Conservation (phyloP, 2,113 vertebrate genomes). For the Caretta caretta region DNA sequence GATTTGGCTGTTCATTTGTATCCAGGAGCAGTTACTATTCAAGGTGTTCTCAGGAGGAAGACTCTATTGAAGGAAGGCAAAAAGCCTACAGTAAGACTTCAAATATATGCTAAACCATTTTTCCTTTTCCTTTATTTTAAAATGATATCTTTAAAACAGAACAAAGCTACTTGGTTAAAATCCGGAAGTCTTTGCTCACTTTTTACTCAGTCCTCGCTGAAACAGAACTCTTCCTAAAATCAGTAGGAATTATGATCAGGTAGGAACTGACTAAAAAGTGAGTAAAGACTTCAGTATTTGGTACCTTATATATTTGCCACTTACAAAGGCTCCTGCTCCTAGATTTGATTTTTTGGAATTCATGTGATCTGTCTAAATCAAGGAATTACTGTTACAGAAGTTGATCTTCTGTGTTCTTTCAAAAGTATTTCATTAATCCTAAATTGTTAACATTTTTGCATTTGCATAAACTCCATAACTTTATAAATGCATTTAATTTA, state of each 20-base stretch:
- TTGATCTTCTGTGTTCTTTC: not conserved
- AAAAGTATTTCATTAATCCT: not conserved
- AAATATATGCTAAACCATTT: not conserved
- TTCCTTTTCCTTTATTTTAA: slow-evolving; percentile 14
- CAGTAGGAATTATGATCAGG: not conserved
- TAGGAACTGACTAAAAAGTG: not conserved
- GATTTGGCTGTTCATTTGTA: slow-evolving; percentile 97
- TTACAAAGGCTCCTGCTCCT: not conserved
- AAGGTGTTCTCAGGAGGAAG: slow-evolving; percentile 96
- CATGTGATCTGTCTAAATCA: not conserved
- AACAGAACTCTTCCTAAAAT: not conserved
- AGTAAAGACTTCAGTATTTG: not conserved
- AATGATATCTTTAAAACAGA: not conserved
- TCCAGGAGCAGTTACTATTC: slow-evolving; percentile 94
- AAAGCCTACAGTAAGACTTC: slow-evolving; percentile 93
- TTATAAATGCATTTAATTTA: not conserved
- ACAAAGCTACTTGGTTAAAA: not conserved
- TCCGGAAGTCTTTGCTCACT: not conserved
- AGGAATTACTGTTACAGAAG: not conserved
- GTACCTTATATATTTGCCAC: not conserved
- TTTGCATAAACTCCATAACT: not conserved
- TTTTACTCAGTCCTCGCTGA: not conserved
- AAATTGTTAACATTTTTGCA: not conserved
- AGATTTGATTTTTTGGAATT: not conserved
- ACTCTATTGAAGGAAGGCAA: slow-evolving; percentile 98